Evolutionary conservation across 2,113 vertebrate species (phyloP), one percentile per base, ranked within the genome.

Genomic region (Picathartes gymnocephalus): DNA sequence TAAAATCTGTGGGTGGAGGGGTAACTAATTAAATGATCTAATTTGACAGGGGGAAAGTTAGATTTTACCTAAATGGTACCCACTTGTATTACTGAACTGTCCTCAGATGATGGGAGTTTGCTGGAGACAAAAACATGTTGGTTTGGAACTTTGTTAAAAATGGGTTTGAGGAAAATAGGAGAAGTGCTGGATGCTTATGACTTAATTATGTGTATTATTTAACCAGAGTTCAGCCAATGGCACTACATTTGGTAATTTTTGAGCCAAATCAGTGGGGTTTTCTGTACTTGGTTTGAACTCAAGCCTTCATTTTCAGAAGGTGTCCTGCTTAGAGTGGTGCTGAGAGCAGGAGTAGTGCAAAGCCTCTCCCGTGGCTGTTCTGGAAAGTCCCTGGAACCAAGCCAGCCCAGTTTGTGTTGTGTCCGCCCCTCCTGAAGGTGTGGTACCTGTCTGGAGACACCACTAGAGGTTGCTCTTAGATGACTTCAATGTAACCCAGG

Each of bases 391-490:
- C n/a, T 47, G n/a, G 61, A 57, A 53, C 25, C 24, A 9, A 71
- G 13, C 27, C 37, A 71, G 51, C 47, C 5, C 10, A 56, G 4
- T 37, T 50, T 25, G n/a, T 45, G 37, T 4, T 7, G 35, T 15
- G 22, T 37, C 33, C n/a, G 72, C 5, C 31, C 22, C 23, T 80
- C 42, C 58, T 15, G 50, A 40, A 79, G 66, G 50, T 31, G 71
- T 33, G 40, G 42, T 42, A 54, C 50, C 54, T 83, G 80, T 28
- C 56, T 21, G 86, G 23, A 66, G 76, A 15, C 40, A 27, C 95
- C 95, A 81, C 95, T 97, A 97, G 96, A 92, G 95, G 95, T 24
- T 94, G 94, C 96, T 97, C 72, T 97, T 78, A 93, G 69, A 90
- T 92, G 96, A 27, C 30, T 93, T 30, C 45, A 83, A 68, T 0